Conservation (phyloP, 1,140 invertebrate species). For the Gyrodactylus bullatarudis region DNA sequence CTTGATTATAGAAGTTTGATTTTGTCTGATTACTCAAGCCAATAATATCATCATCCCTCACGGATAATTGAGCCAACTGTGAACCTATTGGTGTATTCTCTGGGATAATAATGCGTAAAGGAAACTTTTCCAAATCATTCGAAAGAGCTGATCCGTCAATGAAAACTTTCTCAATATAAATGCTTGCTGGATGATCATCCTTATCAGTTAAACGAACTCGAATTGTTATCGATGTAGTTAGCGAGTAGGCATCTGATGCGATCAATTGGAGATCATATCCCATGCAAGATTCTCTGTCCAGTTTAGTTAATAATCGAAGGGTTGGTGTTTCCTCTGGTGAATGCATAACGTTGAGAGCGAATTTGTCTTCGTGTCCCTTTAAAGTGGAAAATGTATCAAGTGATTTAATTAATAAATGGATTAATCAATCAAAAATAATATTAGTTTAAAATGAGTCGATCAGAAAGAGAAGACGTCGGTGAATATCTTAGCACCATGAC, state of each 20-base stretch:
- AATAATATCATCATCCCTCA: not conserved
- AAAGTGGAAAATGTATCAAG: too few relatives aligned
- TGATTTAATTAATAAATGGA: too few relatives aligned
- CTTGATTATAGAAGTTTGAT: not conserved
- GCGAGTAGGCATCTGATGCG: not conserved
- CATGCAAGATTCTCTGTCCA: not conserved
- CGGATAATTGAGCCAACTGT: not conserved
- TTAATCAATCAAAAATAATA: too few relatives aligned
- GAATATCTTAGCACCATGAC: too few relatives aligned
- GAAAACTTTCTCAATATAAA: not conserved
- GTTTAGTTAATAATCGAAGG: not conserved
- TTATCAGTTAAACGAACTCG: not conserved
- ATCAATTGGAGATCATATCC: not conserved
- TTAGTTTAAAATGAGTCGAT: too few relatives aligned
- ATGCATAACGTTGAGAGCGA: not conserved
- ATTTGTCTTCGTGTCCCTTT: not conserved
- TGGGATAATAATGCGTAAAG: not conserved
- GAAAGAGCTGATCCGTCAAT: not conserved
- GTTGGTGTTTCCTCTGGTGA: not conserved
- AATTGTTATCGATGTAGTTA: not conserved
- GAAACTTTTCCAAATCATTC: not conserved
- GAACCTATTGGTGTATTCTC: not conserved
- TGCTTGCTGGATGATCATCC: not conserved
- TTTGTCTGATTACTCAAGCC: not conserved
- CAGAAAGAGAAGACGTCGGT: too few relatives aligned